Percentiles rank a stretch among this genome's conserved stretches.
These are phyloP conservation scores for Typhlomys cinereus DNA, from an alignment of 2,113 vertebrate genomes.

Conservation along the genomic window DNA sequence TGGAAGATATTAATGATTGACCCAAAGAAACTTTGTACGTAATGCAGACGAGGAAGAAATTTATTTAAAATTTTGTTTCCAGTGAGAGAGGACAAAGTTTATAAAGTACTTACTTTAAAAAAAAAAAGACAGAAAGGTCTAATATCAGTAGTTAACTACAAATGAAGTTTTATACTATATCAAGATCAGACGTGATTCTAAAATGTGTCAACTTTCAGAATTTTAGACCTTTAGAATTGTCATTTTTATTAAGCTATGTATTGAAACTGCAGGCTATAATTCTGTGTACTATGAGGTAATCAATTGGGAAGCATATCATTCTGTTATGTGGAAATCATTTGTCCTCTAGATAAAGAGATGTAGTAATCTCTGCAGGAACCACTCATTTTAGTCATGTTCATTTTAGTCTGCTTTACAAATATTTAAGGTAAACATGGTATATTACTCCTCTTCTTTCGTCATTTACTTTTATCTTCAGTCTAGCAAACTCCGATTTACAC, in stretches of 20 bases:
- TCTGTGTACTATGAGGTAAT: background rate
- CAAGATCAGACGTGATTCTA: background rate
- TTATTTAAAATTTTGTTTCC: constrained; percentile 35
- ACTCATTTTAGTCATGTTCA: background rate
- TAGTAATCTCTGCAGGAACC: background rate
- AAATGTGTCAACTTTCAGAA: background rate
- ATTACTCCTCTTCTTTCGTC: background rate
- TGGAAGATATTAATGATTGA: constrained; percentile 36
- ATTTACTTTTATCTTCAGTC: background rate
- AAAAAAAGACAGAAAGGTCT: background rate
- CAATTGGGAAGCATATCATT: background rate
- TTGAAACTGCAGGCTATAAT: background rate
- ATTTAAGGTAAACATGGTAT: background rate
- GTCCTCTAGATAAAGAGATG: background rate
- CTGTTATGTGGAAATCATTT: background rate
- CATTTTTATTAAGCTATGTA: background rate
- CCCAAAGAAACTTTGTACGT: constrained; percentile 16
- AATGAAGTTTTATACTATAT: background rate
- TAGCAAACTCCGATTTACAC: background rate
- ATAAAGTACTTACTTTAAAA: background rate
- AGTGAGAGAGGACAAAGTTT: background rate
- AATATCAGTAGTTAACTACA: constrained; percentile 1
- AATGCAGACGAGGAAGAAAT: background rate
- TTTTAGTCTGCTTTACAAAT: background rate
- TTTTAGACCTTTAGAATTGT: constrained; percentile 17